These are phyloP conservation scores for Buathra laborator DNA, from an alignment of 2,888 invertebrate genomes.

Conservation along the genomic window DNA sequence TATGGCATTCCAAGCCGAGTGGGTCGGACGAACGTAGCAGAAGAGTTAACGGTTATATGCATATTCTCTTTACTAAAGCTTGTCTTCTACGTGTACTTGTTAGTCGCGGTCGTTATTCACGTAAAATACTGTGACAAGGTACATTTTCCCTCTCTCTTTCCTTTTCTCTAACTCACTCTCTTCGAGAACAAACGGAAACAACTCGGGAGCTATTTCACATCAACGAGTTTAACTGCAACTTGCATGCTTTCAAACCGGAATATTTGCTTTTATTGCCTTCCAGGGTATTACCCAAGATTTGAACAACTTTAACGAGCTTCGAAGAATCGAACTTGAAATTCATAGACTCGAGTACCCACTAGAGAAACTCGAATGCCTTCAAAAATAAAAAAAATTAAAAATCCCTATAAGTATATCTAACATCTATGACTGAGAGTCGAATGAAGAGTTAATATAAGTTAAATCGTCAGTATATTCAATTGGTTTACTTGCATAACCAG, in stretches of 20 bases:
- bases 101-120: slow-evolving; percentile 26
- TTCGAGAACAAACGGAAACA: too few relatives aligned
- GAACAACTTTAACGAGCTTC: background rate
- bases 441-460: too few relatives aligned
- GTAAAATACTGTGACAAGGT: slow-evolving; percentile 11
- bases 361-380: background rate
- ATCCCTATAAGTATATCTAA: too few relatives aligned
- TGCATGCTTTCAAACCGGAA: background rate
- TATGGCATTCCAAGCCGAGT: slow-evolving; percentile 15
- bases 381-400: background rate
- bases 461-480: too few relatives aligned
- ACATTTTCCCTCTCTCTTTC: background rate
- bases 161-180: background rate
- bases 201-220: background rate
- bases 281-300: background rate
- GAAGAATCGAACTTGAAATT: background rate
- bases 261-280: background rate
- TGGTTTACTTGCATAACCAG: too few relatives aligned
- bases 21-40: background rate
- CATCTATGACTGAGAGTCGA: too few relatives aligned
- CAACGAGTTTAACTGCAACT: background rate
- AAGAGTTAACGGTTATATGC: slow-evolving; percentile 2
- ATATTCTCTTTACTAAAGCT: slow-evolving; percentile 6
- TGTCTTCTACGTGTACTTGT: slow-evolving; percentile 6
- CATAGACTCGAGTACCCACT: background rate